phyloP scores from a whole-genome alignment of 2,113 vertebrate species.

The Uropsilus gracilis region DNA sequence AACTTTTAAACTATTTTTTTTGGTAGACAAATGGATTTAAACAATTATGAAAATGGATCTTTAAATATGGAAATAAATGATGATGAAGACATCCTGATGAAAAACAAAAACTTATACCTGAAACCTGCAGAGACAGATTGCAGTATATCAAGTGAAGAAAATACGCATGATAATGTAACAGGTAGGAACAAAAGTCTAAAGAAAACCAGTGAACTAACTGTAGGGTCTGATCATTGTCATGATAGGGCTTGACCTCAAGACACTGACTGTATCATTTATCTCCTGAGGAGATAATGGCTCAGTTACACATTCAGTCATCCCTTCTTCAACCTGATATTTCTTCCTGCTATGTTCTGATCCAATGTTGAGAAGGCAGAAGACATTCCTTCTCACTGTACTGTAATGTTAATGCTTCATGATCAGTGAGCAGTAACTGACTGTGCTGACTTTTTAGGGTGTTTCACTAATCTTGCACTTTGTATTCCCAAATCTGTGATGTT shows the following conservation, averaged over 20 bases:
- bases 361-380: neutral
- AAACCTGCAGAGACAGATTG: conserved; percentile 70
- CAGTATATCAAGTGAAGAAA: conserved; percentile 75
- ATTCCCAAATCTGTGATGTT: neutral
- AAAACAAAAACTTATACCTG: conserved; percentile 74
- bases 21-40: conserved; percentile 87
- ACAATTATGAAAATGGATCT: conserved; percentile 87
- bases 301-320: neutral
- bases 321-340: too few species aligned
- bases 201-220: neutral
- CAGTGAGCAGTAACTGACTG: neutral
- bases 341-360: neutral
- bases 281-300: neutral
- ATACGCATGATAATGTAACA: conserved; percentile 59
- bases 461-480: neutral
- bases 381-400: neutral
- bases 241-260: neutral
- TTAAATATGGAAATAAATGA: conserved; percentile 83
- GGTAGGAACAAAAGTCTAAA: conserved; percentile 76
- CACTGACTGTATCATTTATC: neutral
- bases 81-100: conserved; percentile 77
- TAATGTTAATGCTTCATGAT: neutral
- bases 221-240: neutral
- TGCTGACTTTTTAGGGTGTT: neutral
- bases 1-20: neutral